Conservation (phyloP, 2,113 vertebrate species). For the Trichomycterus rosablanca region DNA sequence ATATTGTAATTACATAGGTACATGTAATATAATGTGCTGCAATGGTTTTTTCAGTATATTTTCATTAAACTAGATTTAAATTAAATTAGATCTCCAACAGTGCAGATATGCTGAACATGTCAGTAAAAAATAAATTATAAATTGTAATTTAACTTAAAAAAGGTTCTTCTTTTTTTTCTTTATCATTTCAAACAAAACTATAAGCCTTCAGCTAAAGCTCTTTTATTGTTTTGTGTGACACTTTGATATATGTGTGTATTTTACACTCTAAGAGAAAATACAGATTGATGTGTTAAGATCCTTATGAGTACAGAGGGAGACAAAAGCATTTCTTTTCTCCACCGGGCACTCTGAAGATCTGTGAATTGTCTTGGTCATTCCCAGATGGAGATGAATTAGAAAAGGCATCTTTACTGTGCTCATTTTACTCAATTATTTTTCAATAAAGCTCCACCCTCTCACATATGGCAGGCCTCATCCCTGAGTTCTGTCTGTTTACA, state of each 20-base stretch:
- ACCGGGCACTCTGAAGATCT: slow-evolving; percentile 16
- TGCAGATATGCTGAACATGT: neutral
- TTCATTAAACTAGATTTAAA: no score
- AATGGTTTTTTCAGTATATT: no score
- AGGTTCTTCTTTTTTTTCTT: no score
- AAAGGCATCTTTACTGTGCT: slow-evolving; percentile 22
- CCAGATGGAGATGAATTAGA: slow-evolving; percentile 10
- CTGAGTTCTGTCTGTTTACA: slow-evolving; percentile 2
- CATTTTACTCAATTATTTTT: slow-evolving; percentile 45
- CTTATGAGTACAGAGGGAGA: slow-evolving; percentile 27
- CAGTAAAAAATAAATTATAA: neutral
- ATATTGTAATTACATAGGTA: no score
- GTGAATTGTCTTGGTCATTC: slow-evolving; percentile 29
- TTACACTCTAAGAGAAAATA: slow-evolving; percentile 14
- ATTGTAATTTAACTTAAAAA: no score
- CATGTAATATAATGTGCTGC: no score
- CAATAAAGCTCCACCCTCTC: slow-evolving; percentile 28
- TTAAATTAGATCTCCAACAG: no score
- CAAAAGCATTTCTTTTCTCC: neutral
- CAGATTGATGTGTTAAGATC: slow-evolving; percentile 32
- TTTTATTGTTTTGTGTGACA: neutral
- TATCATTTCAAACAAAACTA: no score
- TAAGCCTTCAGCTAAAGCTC: neutral
- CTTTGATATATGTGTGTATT: slow-evolving; percentile 4
- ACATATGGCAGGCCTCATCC: slow-evolving; percentile 19